Percentiles rank a stretch among this genome's conserved stretches.
Conservation (phyloP, 1,140 invertebrate genomes). For the Kradibia gibbosae region DNA sequence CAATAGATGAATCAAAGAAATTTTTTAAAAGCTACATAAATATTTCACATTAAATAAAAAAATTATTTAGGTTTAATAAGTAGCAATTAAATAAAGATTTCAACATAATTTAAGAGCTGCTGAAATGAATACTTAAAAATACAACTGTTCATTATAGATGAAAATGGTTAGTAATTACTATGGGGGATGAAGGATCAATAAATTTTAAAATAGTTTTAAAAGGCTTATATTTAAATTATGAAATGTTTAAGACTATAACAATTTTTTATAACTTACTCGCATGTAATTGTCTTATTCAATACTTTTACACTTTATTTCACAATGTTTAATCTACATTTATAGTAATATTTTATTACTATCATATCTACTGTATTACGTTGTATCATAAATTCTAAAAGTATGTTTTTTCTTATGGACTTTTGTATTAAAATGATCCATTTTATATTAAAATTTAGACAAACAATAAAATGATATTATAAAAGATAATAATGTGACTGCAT, state of each 20-base stretch:
- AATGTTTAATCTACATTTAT: not conserved
- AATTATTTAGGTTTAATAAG: no score
- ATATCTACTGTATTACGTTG: not conserved
- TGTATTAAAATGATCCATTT: not conserved
- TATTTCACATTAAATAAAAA: not conserved
- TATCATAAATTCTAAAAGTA: not conserved
- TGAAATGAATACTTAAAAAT: not conserved
- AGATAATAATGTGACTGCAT: not conserved
- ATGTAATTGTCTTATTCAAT: not conserved
- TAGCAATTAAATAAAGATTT: not conserved
- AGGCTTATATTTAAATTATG: not conserved
- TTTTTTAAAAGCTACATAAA: no score
- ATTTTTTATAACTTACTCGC: not conserved
- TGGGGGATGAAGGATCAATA: not conserved
- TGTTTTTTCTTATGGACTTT: not conserved
- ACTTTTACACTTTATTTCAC: not conserved
- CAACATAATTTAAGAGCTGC: not conserved
- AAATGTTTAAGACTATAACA: not conserved
- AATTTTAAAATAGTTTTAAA: not conserved
- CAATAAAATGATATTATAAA: constrained; percentile 1
- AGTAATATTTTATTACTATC: not conserved
- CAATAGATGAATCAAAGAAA: no score
- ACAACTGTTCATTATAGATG: not conserved
- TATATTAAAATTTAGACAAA: not conserved
- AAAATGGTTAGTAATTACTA: not conserved